These are phyloP conservation scores for Leptinotarsa tumamoca DNA, from an alignment of 2,888 invertebrate species.

Conservation along the genomic window DNA sequence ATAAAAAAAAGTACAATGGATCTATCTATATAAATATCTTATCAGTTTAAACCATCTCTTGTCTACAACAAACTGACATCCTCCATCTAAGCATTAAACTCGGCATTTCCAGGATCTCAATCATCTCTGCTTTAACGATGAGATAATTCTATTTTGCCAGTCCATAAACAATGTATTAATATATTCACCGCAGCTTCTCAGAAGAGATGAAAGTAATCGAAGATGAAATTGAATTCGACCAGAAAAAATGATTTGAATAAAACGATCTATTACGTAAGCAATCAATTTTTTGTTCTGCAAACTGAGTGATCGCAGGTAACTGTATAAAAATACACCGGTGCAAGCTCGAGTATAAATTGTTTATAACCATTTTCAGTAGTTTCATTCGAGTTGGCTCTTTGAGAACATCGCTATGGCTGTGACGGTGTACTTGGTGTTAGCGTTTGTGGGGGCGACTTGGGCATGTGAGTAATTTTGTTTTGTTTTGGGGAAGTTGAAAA, in stretches of 20 bases:
- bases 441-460: background rate
- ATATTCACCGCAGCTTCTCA: conserved; percentile 15
- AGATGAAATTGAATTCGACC: conserved; percentile 1
- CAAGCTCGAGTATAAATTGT: background rate
- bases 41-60: no score
- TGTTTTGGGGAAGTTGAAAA: background rate
- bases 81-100: no score
- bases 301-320: conserved; percentile 1
- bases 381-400: background rate
- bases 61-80: no score
- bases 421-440: background rate
- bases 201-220: background rate
- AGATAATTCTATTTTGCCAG: no score
- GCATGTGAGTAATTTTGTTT: conserved; percentile 11
- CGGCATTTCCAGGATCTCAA: background rate
- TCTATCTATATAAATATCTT: no score
- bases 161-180: background rate
- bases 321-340: background rate
- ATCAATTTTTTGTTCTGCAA: conserved; percentile 13
- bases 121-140: background rate
- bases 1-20: no score
- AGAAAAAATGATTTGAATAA: conserved; percentile 1
- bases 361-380: background rate
- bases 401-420: background rate
- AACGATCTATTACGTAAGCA: background rate